Base-by-base conservation (phyloP, 2,888 invertebrate species). In the Elysia crispata region DNA sequence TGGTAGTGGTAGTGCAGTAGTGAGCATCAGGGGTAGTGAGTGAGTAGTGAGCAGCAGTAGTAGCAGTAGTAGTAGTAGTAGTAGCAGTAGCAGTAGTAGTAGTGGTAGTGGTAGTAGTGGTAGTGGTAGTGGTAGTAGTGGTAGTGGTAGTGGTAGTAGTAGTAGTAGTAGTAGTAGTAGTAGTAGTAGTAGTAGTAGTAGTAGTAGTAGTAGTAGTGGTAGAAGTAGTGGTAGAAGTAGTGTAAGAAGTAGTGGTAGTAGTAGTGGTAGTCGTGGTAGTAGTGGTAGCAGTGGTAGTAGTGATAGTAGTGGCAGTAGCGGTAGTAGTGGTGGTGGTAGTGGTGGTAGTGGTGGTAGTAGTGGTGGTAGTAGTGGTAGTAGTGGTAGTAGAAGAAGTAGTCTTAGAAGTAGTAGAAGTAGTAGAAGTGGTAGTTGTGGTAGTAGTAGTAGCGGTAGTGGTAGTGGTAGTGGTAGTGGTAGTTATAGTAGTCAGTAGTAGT, bases 401-500 rank as follows among this genome's bases (percentile, higher is more conserved):
- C n/a, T n/a, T n/a, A n/a, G n/a, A n/a, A n/a, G n/a, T n/a, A n/a
- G n/a, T n/a, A n/a, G n/a, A n/a, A n/a, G n/a, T n/a, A n/a, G n/a
- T n/a, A 13, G 13, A 64, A n/a, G n/a, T n/a, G n/a, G n/a, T n/a
- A n/a, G n/a, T n/a, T n/a, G n/a, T n/a, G n/a, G n/a, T n/a, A n/a
- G 15, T 64, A 64, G 15, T 64, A 64, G 15, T 64, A 64, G 20
- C 23, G 23, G 64, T 64, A 64, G 64, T 64, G 23, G 64, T 64
- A 64, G 64, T 64, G 23, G 64, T 64, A 64, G 64, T 64, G 23
- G 64, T 64, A 64, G 64, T 64, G 23, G 64, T 64, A 64, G 64
- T 64, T 20, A 23, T 64, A 20, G 64, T 64, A 64, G n/a, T n/a
- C n/a, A n/a, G n/a, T n/a, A n/a, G n/a, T n/a, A n/a, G n/a, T n/a